Evolutionary conservation across 2,888 invertebrate species (phyloP), one percentile per base, ranked within the genome.

Genomic region (Schizotus pectinicornis): DNA sequence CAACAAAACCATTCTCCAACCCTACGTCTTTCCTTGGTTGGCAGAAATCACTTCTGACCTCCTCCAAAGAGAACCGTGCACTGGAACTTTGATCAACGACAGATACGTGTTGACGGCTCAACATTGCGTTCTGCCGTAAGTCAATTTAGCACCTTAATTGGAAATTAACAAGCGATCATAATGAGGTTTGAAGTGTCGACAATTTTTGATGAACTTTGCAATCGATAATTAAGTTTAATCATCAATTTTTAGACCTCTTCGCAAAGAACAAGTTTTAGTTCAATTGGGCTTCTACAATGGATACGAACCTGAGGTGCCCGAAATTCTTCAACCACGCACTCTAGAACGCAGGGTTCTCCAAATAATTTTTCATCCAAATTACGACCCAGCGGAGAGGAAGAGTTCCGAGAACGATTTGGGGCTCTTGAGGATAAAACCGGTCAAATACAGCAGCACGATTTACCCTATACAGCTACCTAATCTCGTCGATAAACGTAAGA

Each of bases 1-100:
- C 22, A 22, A 47, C 31, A 14, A 38, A 43, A 11, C n/a, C 9
- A 30, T 61, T 13, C 12, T 31, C 0, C 61, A 61, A 50, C 56
- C 56, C 0, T 64, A 61, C 33, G 34, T 42, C 1, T 64, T 42
- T 43, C 63, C 63, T 1, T 64, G 63, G 63, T 41, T 59, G 7
- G 54, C 55, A 7, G 39, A 57, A 57, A 33, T 64, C 2, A 38
- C 14, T 2, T 7, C 45, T 12, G 3, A n/a, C 7, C 41, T 46
- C 9, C 55, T 52, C 5, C 53, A 43, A 35, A 43, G 8, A 37
- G 38, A 33, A 11, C 12, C 7, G 7, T 61, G 59, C 35, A 48
- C 61, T n/a, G 63, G 59, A 22, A 56, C 57, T 3, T 51, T 64
- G 12, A 59, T 64, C 12, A 64, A 64, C 13, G 63, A 64, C 35